A percentile compares a stretch with the other conserved stretches of the same genome.
phyloP scores from a whole-genome alignment of 30 jellyfish, hydroid and myxozoan genomes.

The Clytia hemisphaerica region DNA sequence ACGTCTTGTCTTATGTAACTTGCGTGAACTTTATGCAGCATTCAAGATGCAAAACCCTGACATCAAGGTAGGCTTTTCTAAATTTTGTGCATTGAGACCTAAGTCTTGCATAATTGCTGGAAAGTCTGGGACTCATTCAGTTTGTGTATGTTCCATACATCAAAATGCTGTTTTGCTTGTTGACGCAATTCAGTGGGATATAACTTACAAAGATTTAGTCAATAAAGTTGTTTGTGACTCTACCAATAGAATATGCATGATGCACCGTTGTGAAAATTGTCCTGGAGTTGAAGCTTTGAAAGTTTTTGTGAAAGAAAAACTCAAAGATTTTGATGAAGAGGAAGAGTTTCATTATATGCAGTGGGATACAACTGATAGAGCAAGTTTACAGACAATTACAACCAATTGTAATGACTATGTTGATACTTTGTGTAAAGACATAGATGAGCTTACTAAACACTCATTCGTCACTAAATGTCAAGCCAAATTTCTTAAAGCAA shows the following conservation, averaged over 20 bases:
- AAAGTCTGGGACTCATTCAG: slow-evolving; percentile 71
- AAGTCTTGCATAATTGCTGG: slow-evolving; percentile 67
- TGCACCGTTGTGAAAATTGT: slow-evolving; percentile 59
- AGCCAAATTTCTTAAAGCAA: slow-evolving; percentile 30
- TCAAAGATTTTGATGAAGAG: slow-evolving; percentile 37
- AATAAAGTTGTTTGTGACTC: slow-evolving; percentile 32
- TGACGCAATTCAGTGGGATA: slow-evolving; percentile 14
- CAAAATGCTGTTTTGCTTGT: slow-evolving; percentile 39
- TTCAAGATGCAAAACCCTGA: slow-evolving; percentile 35
- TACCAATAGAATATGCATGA: slow-evolving; percentile 49
- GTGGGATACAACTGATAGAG: slow-evolving; percentile 59
- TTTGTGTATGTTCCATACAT: slow-evolving; percentile 69
- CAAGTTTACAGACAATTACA: slow-evolving; percentile 23
- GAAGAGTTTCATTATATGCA: slow-evolving; percentile 31
- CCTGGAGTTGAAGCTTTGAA: slow-evolving; percentile 22
- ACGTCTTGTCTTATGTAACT: slow-evolving; percentile 30
- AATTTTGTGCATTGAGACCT: slow-evolving; percentile 58
- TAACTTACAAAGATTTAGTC: slow-evolving; percentile 15
- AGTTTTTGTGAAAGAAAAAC: slow-evolving; percentile 11
- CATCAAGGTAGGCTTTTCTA: slow-evolving; percentile 41
- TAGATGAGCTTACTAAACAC: slow-evolving; percentile 46
- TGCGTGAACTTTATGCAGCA: slow-evolving; percentile 33
- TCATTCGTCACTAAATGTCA: slow-evolving; percentile 52
- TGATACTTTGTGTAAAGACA: slow-evolving; percentile 19
- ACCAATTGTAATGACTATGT: slow-evolving; percentile 27